Evolutionary conservation across 2,888 invertebrate species (phyloP).

Genomic region (Argynnis bischoffii): DNA sequence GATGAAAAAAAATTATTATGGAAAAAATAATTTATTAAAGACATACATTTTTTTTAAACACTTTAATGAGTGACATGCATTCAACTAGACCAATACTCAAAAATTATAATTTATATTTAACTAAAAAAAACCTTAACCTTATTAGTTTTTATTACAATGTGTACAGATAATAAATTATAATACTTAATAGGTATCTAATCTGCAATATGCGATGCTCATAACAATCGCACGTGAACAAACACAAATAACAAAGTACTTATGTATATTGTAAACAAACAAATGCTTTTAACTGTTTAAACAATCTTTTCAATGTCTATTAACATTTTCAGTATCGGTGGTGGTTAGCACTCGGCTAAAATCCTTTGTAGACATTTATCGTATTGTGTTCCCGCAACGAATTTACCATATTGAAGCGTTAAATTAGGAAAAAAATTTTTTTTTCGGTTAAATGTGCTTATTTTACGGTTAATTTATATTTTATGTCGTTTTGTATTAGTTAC

Average conservation of each 20-base stretch:
- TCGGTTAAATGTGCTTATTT: not conserved
- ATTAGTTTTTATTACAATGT: no score
- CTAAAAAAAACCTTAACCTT: no score
- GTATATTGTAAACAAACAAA: slow-evolving; percentile 19
- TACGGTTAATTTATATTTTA: no score
- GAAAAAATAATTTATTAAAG: no score
- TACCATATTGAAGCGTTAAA: not conserved
- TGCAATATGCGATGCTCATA: slow-evolving; percentile 4
- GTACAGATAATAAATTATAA: not conserved
- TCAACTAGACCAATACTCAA: no score
- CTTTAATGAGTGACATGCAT: no score
- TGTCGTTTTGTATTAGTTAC: no score
- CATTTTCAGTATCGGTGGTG: slow-evolving; percentile 47
- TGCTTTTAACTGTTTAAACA: slow-evolving; percentile 26
- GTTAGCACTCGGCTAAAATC: slow-evolving; percentile 25
- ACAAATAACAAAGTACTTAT: slow-evolving; percentile 18
- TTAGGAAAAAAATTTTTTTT: not conserved
- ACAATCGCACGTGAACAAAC: slow-evolving; percentile 15
- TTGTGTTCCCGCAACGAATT: slow-evolving; percentile 25
- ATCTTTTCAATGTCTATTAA: slow-evolving; percentile 38
- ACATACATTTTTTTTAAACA: no score
- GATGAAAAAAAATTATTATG: no score
- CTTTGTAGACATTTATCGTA: not conserved
- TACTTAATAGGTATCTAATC: not conserved
- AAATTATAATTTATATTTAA: no score